phyloP scores from a whole-genome alignment of 2,888 invertebrate species.

The Sinodicranocentrus sp. region DNA sequence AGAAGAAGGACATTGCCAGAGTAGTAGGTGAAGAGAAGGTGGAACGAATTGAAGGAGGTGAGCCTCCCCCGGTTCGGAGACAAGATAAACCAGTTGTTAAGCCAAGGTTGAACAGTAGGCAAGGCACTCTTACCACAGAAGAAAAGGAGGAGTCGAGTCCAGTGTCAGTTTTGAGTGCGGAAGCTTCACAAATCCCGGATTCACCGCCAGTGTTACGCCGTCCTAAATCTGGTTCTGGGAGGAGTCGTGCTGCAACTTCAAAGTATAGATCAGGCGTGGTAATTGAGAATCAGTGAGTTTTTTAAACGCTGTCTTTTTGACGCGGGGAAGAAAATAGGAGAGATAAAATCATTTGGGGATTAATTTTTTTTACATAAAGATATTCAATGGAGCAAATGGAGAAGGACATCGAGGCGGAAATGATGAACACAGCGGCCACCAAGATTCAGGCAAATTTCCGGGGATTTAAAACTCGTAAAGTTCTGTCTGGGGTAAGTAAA shows the following conservation, averaged over 20 bases:
- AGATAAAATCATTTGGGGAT: too few species aligned
- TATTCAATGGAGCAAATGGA: constrained; percentile 70
- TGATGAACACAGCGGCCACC: constrained; percentile 68
- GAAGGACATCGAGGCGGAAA: constrained; percentile 68
- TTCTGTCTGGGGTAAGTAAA: constrained; percentile 63
- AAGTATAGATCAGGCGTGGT: constrained; percentile 75
- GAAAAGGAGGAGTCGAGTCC: not conserved
- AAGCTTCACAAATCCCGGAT: not conserved
- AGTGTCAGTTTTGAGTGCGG: not conserved
- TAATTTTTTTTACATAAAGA: too few species aligned
- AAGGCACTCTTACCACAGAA: constrained; percentile 1
- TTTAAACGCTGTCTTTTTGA: not conserved
- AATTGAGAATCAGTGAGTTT: constrained; percentile 68
- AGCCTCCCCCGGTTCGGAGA: not conserved
- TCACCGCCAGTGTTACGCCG: constrained; percentile 51
- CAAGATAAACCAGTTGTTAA: constrained; percentile 16
- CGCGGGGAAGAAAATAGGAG: not conserved
- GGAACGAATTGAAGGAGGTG: not conserved
- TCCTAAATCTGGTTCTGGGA: constrained; percentile 45
- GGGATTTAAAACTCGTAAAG: constrained; percentile 68
- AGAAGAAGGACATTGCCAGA: constrained; percentile 21
- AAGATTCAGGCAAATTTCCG: constrained; percentile 68
- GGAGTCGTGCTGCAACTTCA: constrained; percentile 56
- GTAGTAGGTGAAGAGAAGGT: not conserved
- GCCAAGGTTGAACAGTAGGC: constrained; percentile 11